phyloP scores from a whole-genome alignment of 2,113 vertebrate genomes.

The Sinocyclocheilus rhinocerous region DNA sequence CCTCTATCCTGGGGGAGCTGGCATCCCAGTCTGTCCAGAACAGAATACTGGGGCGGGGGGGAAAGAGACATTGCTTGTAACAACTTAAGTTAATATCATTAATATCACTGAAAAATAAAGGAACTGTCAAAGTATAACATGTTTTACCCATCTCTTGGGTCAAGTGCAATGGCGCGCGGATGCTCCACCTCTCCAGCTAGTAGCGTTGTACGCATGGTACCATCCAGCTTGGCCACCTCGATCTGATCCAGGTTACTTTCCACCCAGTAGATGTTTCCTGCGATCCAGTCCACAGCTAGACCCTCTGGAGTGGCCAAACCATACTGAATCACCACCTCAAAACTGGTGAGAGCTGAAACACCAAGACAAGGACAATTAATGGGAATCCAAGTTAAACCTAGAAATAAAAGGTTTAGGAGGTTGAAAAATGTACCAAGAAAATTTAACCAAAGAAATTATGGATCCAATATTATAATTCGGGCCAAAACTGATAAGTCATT shows the following conservation, averaged over 20 bases:
- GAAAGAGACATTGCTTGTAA: background rate
- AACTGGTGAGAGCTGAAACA: slow-evolving; percentile 88
- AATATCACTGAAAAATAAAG: background rate
- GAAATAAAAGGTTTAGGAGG: background rate
- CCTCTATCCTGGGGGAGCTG: slow-evolving; percentile 92
- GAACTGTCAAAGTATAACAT: background rate
- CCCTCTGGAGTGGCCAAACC: slow-evolving; percentile 94
- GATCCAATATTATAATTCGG: too few relatives aligned
- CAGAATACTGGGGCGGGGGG: slow-evolving; percentile 78
- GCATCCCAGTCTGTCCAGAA: slow-evolving; percentile 99
- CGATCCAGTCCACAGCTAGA: slow-evolving; percentile 96
- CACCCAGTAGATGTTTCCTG: slow-evolving; percentile 99
- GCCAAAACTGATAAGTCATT: too few relatives aligned
- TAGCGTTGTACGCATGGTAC: slow-evolving; percentile 93
- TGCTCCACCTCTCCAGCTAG: slow-evolving; percentile 96
- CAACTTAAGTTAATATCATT: background rate
- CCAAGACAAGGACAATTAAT: background rate
- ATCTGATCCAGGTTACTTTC: slow-evolving; percentile 99
- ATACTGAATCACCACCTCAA: slow-evolving; percentile 96
- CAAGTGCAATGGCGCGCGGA: slow-evolving; percentile 90
- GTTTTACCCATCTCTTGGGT: slow-evolving; percentile 90
- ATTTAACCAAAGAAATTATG: too few relatives aligned
- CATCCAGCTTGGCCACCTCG: slow-evolving; percentile 94
- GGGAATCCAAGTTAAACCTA: background rate
- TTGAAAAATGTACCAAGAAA: background rate